Conservation (phyloP, 2,113 vertebrate genomes). For the Todiramphus saurophagus region DNA sequence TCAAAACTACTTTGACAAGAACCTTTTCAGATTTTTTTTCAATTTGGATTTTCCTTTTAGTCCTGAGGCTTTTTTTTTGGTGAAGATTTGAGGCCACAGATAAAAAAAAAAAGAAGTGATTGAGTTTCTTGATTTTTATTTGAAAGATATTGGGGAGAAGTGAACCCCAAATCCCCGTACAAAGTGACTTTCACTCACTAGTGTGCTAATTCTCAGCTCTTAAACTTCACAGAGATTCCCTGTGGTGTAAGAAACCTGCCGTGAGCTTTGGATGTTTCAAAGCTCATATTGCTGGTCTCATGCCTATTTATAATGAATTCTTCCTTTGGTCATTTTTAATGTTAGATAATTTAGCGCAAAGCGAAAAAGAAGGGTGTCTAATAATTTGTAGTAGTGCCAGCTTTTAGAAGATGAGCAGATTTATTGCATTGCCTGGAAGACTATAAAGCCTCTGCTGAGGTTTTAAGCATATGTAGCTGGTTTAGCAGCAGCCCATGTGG, state of each 20-base stretch:
- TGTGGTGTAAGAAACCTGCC: not conserved
- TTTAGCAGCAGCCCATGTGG: not conserved
- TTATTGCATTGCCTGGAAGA: not conserved
- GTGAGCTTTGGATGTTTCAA: not conserved
- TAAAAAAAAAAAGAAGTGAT: not conserved
- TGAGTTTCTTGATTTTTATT: not conserved
- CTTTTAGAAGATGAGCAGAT: not conserved
- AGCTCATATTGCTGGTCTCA: not conserved
- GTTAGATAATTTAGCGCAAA: not conserved
- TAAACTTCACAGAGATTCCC: not conserved
- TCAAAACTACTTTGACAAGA: not conserved
- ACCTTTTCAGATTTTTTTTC: not conserved
- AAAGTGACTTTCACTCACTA: constrained; percentile 3
- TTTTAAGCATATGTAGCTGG: not conserved
- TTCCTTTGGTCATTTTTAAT: not conserved
- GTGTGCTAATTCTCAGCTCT: not conserved
- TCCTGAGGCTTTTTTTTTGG: not conserved
- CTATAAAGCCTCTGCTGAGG: not conserved
- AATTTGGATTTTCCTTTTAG: not conserved
- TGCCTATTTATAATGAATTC: not conserved
- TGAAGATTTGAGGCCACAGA: not conserved
- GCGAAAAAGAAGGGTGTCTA: not conserved
- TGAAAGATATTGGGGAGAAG: not conserved
- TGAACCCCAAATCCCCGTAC: not conserved
- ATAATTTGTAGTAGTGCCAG: not conserved